Percentiles rank a stretch among this genome's conserved stretches.
Conservation (phyloP, 2,888 invertebrate genomes). For the Antitype chi region DNA sequence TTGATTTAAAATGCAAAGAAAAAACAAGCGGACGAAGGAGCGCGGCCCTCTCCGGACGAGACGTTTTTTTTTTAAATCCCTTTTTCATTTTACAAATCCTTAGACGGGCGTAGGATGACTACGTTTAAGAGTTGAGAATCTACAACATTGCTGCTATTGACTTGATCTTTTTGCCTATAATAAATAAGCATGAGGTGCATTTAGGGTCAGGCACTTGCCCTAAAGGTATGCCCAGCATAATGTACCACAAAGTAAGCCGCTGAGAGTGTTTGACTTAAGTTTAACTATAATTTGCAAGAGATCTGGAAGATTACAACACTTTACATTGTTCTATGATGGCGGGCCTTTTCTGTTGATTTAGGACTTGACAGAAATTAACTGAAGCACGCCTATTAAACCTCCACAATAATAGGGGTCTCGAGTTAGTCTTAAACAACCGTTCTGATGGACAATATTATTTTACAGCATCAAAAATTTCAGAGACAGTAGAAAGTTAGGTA, state of each 20-base stretch:
- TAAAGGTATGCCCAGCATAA: constrained; percentile 57
- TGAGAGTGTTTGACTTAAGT: constrained; percentile 84
- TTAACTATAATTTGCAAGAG: constrained; percentile 86
- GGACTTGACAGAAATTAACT: constrained; percentile 84
- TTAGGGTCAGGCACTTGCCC: constrained; percentile 43
- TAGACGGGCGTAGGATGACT: constrained; percentile 73
- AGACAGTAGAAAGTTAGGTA: constrained; percentile 55
- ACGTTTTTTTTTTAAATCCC: constrained; percentile 80
- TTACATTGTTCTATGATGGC: constrained; percentile 77
- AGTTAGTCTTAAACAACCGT: constrained; percentile 51
- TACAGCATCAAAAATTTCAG: constrained; percentile 52
- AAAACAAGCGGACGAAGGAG: constrained; percentile 75
- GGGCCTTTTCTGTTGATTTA: constrained; percentile 85
- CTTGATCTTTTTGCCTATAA: constrained; percentile 18
- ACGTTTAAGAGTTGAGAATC: constrained; percentile 72
- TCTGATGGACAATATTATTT: constrained; percentile 43
- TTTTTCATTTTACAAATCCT: constrained; percentile 84
- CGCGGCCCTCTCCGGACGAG: constrained; percentile 71
- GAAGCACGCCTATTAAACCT: constrained; percentile 75
- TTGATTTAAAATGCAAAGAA: constrained; percentile 88
- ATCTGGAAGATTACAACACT: constrained; percentile 87
- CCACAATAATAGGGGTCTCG: constrained; percentile 62
- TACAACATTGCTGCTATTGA: constrained; percentile 67
- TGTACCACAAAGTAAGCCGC: constrained; percentile 72
- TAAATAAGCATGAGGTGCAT: constrained; percentile 48